Evolutionary conservation across 2,888 invertebrate species (phyloP).

Genomic region (Blastobasis lacticolella): DNA sequence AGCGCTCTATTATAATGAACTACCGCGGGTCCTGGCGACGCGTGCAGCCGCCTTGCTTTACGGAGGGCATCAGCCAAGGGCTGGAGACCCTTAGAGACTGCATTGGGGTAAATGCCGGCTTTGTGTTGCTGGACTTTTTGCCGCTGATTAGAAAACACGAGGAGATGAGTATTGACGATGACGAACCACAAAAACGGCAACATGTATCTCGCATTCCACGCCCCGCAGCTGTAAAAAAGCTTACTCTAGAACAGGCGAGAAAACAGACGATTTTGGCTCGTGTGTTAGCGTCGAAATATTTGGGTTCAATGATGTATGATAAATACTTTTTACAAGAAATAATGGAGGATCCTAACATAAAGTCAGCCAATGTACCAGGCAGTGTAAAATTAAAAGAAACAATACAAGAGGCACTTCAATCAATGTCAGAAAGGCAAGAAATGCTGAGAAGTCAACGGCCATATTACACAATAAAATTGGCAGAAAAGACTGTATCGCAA

Average conservation of each 20-base stretch:
- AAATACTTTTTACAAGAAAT: constrained; percentile 59
- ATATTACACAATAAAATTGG: constrained; percentile 56
- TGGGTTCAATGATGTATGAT: constrained; percentile 66
- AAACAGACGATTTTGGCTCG: constrained; percentile 50
- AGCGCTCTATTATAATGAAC: constrained; percentile 62
- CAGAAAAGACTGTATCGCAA: constrained; percentile 58
- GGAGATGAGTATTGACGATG: constrained; percentile 29
- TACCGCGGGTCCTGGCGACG: constrained; percentile 47
- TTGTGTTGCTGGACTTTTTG: constrained; percentile 56
- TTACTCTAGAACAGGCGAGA: constrained; percentile 60
- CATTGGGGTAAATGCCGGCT: constrained; percentile 58
- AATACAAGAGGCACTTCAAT: constrained; percentile 46
- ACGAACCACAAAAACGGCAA: constrained; percentile 33
- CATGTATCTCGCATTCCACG: constrained; percentile 56
- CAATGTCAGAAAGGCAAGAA: constrained; percentile 54
- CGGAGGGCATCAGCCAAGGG: constrained; percentile 61
- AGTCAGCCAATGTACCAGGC: constrained; percentile 53
- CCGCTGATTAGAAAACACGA: constrained; percentile 56
- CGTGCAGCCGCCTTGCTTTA: constrained; percentile 58
- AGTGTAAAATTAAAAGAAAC: constrained; percentile 36
- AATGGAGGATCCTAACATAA: constrained; percentile 42
- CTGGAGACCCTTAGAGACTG: constrained; percentile 64
- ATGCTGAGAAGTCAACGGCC: constrained; percentile 61
- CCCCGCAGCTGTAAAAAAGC: constrained; percentile 35
- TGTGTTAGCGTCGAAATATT: constrained; percentile 64